Percentiles rank a stretch among this genome's conserved stretches.
These are phyloP conservation scores for Cladopsammia gracilis DNA, from an alignment of 64 coral and sea anemone species.

Conservation along the genomic window DNA sequence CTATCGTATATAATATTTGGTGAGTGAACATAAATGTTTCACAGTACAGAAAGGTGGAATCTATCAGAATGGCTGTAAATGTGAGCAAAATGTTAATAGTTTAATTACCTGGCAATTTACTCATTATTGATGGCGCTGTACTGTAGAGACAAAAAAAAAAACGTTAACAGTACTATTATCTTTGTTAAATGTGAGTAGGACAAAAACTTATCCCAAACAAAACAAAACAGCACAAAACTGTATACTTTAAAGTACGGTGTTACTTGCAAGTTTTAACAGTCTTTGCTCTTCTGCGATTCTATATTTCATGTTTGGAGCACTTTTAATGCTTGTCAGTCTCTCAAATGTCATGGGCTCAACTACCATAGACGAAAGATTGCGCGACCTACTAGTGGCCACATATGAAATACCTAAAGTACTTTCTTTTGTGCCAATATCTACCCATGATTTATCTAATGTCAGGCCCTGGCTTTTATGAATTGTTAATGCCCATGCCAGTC, in stretches of 20 bases:
- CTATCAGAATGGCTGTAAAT: constrained; percentile 9
- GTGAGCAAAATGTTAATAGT: no score
- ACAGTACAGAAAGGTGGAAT: constrained; percentile 13
- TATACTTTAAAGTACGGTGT: constrained; percentile 6
- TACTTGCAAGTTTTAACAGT: not conserved
- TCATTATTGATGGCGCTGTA: constrained; percentile 4
- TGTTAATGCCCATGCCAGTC: constrained; percentile 63
- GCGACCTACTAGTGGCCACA: constrained; percentile 41
- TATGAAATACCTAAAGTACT: constrained; percentile 46
- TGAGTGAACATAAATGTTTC: constrained; percentile 15
- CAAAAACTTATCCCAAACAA: no score
- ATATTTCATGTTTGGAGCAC: constrained; percentile 30
- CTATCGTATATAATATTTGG: not conserved
- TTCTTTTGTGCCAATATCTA: constrained; percentile 67
- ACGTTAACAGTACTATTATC: constrained; percentile 14
- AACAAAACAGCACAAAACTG: constrained; percentile 8
- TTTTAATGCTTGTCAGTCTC: constrained; percentile 51
- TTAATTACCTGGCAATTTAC: constrained; percentile 23
- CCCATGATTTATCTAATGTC: constrained; percentile 33
- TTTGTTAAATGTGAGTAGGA: constrained; percentile 18
- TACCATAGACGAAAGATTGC: constrained; percentile 29
- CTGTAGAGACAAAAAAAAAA: constrained; percentile 15
- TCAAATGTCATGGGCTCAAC: constrained; percentile 57
- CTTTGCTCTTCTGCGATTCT: constrained; percentile 48
- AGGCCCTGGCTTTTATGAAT: no score